Base-by-base conservation (phyloP, 1,140 invertebrate genomes). In the Meloidogyne hapla region DNA sequence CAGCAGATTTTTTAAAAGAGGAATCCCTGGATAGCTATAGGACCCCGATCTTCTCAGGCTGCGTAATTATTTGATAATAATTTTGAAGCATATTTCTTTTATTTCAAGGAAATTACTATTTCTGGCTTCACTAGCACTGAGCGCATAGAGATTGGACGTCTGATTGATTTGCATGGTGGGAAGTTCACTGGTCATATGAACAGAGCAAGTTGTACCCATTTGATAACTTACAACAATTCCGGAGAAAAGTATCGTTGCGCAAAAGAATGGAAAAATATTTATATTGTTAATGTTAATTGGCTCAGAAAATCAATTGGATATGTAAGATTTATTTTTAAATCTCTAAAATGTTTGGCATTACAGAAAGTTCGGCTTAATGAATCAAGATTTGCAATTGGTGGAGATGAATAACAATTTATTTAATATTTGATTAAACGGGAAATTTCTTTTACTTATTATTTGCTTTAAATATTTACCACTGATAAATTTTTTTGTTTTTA, bases 211-310 rank as follows among this genome's bases (percentile, higher is more conserved):
- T 75, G 74, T 38, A 75, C 74, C 9, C 74, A 75, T 42, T 45
- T 75, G 26, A 75, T 75, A 45, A 9, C 67, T 21, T 25, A 33
- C 1, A 42, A 21, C 12, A 75, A 61, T 68, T 75, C 70, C 1
- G 74, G 74, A 9, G 74, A 75, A 12, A 75, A 75, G 38, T 75
- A 25, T 61, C 69, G 74, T 21, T 33, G 67, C 2, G 74, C 74
- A 6, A 33, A 25, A 8, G 63, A 68, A 25, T 75, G 74, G 74
- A 62, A 62, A 12, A 75, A 10, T 13, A 38, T 75, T 18, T 40
- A 56, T 5, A 68, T 75, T 33, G 74, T 75, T 21, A 48, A 64
- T 13, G 23, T 13, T 25, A 38, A 48, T n/a, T 75, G 74, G 74
- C 74, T 75, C 5, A 10, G 18, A 48, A 75, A 75, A 75, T 28